Evolutionary conservation across 2,888 invertebrate species (phyloP), one percentile per base, ranked within the genome.

Genomic region (Antheraea assamensis): DNA sequence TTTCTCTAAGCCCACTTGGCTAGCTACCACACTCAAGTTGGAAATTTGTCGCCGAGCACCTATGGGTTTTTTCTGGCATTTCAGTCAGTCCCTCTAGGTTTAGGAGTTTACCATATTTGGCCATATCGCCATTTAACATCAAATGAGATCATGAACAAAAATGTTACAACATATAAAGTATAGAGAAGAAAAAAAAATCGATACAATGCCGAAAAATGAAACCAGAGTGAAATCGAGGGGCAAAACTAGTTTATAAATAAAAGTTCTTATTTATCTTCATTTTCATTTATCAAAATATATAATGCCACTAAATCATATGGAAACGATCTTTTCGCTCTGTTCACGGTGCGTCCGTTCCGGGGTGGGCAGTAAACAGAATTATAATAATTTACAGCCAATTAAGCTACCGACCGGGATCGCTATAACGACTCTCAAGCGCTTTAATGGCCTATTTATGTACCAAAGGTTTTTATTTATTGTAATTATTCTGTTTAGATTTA

Each of bases 341-440:
- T 73, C 58, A 73, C 70, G 73, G 30, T 58, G 35, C 15, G 70
- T 55, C 58, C 76, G 77, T 76, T 78, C 76, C 79, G 79, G 85
- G 88, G 87, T 88, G 84, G 83, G 87, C 84, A 86, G 82, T 80
- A 77, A 81, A 85, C 86, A 88, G 85, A 87, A 91, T 91, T 90
- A 90, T 88, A 78, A 87, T 91, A 91, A 91, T 90, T 91, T 90
- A 91, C 80, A 84, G 84, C 88, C 91, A 90, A 90, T 90, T 91
- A 64, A 91, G 85, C 79, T 75, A 76, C 78, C 76, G 81, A 79
- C 80, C 80, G 80, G 85, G 84, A 83, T 80, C 84, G 85, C 83
- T 84, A 79, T 86, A 88, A 68, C 68, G 68, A 68, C 61, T 35
- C 68, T 31, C 31, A 86, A 81, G 80, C 76, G 78, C 84, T 78